A percentile compares a stretch with the other conserved stretches of the same genome.
Conservation (phyloP, 2,797 vertebrate species). For the Arrhamphus sclerolepis region DNA sequence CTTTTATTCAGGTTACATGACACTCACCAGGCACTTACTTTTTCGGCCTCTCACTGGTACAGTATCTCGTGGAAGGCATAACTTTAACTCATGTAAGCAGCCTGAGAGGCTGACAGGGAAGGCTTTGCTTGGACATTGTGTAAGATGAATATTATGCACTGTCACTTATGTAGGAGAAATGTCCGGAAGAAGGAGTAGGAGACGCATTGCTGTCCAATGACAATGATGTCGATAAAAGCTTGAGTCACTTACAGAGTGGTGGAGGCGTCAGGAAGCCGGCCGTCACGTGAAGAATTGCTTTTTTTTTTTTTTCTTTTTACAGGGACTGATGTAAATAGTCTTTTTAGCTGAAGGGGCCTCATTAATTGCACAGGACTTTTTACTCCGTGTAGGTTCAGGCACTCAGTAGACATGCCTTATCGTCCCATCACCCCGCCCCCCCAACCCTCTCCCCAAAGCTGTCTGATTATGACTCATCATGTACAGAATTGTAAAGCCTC, state of each 20-base stretch:
- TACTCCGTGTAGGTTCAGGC: slow-evolving; percentile 66
- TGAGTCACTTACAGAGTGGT: slow-evolving; percentile 30
- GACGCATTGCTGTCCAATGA: slow-evolving; percentile 27
- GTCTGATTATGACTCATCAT: slow-evolving; percentile 66
- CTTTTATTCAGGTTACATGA: slow-evolving; percentile 75
- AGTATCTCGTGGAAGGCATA: slow-evolving; percentile 45
- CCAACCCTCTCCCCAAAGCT: slow-evolving; percentile 11
- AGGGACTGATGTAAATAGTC: slow-evolving; percentile 58
- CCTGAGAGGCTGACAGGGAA: slow-evolving; percentile 25
- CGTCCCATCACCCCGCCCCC: slow-evolving; percentile 33
- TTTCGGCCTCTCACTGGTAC: slow-evolving; percentile 42
- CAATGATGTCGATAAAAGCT: slow-evolving; percentile 1
- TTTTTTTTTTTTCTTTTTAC: slow-evolving; percentile 9
- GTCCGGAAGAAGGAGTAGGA: slow-evolving; percentile 30
- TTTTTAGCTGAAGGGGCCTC: slow-evolving; percentile 65
- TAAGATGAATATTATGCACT: slow-evolving; percentile 57
- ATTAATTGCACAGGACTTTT: slow-evolving; percentile 74
- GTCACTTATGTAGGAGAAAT: slow-evolving; percentile 45
- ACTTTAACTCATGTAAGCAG: slow-evolving; percentile 32
- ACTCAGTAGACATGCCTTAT: slow-evolving; percentile 78
- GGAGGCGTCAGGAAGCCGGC: slow-evolving; percentile 26
- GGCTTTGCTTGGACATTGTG: slow-evolving; percentile 49
- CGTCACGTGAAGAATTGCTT: slow-evolving; percentile 48
- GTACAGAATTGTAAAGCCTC: slow-evolving; percentile 65
- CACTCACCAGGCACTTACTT: slow-evolving; percentile 63